Evolutionary conservation across 1,140 invertebrate species (phyloP).

Genomic region (Drosophila elegans): DNA sequence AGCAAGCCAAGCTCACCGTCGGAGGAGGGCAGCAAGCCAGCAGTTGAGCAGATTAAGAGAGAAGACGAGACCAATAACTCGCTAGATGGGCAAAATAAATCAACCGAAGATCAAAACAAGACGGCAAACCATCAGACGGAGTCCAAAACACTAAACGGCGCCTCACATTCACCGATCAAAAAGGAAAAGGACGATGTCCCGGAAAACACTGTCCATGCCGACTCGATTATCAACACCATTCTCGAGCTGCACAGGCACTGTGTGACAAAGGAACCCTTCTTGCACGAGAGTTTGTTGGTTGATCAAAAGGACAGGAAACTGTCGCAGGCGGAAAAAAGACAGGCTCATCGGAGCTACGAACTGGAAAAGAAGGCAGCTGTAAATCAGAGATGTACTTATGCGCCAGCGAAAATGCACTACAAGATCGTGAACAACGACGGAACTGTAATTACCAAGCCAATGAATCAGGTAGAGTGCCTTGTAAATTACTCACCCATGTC

Average conservation of each 20-base stretch:
- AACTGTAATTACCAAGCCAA: constrained; percentile 86
- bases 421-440: constrained; percentile 87
- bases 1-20: constrained; percentile 14
- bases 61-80: constrained; percentile 15
- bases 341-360: constrained; percentile 97
- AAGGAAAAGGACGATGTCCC: constrained; percentile 44
- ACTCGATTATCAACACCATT: constrained; percentile 92
- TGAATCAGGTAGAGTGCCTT: constrained; percentile 86
- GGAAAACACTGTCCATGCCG: constrained; percentile 91
- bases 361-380: constrained; percentile 95
- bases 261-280: constrained; percentile 95
- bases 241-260: constrained; percentile 88
- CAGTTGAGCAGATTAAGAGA: constrained; percentile 2
- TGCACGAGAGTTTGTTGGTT: constrained; percentile 97
- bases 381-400: constrained; percentile 83
- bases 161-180: constrained; percentile 12
- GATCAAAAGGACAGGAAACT: constrained; percentile 98
- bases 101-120: constrained; percentile 4
- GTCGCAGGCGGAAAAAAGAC: constrained; percentile 96
- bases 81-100: constrained; percentile 13
- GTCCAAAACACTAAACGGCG: constrained; percentile 15
- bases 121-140: not conserved
- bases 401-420: constrained; percentile 83
- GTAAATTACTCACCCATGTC: too few relatives aligned
- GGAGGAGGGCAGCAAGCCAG: constrained; percentile 1